Percentiles rank a stretch among this genome's conserved stretches.
Evolutionary conservation across 2,888 invertebrate genomes (phyloP).

Genomic region (Netelia melanura): DNA sequence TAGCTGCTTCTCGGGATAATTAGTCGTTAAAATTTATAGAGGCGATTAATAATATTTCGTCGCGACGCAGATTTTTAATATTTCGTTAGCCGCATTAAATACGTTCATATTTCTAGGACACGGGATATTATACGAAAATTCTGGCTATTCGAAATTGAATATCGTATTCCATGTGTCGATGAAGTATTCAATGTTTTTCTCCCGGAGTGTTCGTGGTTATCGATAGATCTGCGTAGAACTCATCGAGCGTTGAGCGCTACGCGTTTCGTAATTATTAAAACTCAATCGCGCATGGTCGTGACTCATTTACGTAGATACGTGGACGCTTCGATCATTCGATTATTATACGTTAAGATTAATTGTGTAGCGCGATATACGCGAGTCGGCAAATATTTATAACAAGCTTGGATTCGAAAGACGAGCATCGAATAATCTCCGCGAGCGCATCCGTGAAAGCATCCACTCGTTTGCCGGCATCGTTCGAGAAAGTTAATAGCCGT

Average conservation of each 20-base stretch:
- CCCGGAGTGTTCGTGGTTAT: not conserved
- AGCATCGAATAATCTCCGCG: conserved; percentile 19
- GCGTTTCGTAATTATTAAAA: conserved; percentile 28
- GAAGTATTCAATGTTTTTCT: not conserved
- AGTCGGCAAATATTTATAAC: not conserved
- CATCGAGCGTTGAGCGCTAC: not conserved
- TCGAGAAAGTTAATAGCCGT: conserved; percentile 77
- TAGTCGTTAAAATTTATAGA: no score
- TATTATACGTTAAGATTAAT: conserved; percentile 16
- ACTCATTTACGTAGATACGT: conserved; percentile 6
- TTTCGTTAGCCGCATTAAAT: no score
- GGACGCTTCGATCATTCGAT: conserved; percentile 13
- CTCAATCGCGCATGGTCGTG: conserved; percentile 9
- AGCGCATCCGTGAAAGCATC: conserved; percentile 63
- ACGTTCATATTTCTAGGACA: not conserved
- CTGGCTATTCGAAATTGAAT: not conserved
- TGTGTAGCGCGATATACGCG: conserved; percentile 1
- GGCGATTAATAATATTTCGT: no score
- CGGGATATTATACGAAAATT: not conserved
- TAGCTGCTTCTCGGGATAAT: no score
- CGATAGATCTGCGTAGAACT: not conserved
- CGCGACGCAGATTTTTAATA: no score
- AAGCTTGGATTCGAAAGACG: conserved; percentile 1
- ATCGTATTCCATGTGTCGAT: not conserved
- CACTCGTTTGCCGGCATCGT: conserved; percentile 62